Evolutionary conservation across 64 coral and sea anemone genomes (phyloP), one percentile per base, ranked within the genome.

Genomic region (Porites australiensis): DNA sequence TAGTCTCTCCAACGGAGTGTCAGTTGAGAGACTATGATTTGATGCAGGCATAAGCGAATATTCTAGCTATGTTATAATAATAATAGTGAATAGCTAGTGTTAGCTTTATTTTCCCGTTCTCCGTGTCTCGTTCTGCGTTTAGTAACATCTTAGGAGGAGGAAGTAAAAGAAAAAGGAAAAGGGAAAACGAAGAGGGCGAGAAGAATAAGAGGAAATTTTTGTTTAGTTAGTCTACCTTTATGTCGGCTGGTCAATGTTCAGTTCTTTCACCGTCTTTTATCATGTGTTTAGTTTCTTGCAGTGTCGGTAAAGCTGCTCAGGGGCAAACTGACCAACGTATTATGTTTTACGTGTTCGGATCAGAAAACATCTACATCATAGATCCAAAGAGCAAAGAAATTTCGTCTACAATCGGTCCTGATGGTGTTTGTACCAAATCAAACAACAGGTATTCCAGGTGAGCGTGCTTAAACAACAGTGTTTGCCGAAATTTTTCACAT

Each of bases 321-420:
- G 7, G 0, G 2, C 18, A 14, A 83, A 19, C 48, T 9, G 15
- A 64, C 12, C 7, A 47, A 10, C 15, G 12, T 23, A 66, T 10
- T 50, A 0, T 50, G 44, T 18, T 90, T 79, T 90, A 79, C 58
- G 74, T 90, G 10, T 62, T 90, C 64, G 88, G 88, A 69, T 68
- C 71, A 13, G 60, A 90, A 43, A 75, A 37, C 11, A 77, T 90
- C 57, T 79, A 79, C 44, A 79, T 90, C 57, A 79, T 90, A 52
- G 88, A 90, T 6, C 88, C 88, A 21, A 50, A 55, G 74, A 37
- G 46, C 60, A 78, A 90, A 90, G 20, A 2, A 9, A 16, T 90
- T 13, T 48, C 70, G 59, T 52, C 46, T 3, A 90, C n/a, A 10
- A 90, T 90, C 61, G 77, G 6, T 27, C 23, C 87, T 4, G 70